These are phyloP conservation scores for Conus betulinus DNA, from an alignment of 1,140 invertebrate genomes.

Conservation along the genomic window DNA sequence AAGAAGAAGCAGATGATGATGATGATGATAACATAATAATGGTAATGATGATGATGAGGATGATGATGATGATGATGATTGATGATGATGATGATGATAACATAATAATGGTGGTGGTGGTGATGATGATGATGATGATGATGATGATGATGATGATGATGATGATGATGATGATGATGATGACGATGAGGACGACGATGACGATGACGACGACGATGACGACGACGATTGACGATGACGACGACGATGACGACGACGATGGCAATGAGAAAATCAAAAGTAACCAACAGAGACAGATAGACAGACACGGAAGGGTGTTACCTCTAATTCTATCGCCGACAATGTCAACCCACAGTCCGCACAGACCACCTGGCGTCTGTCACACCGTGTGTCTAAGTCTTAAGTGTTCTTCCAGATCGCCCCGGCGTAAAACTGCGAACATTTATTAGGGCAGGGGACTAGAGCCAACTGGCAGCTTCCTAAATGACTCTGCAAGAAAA, in stretches of 20 bases:
- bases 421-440: slow-evolving; percentile 65
- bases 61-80: too few relatives aligned
- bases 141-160: too few relatives aligned
- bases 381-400: slow-evolving; percentile 62
- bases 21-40: too few relatives aligned
- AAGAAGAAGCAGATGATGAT: too few relatives aligned
- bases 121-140: too few relatives aligned
- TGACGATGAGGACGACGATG: too few relatives aligned
- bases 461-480: slow-evolving; percentile 59
- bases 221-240: not conserved
- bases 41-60: too few relatives aligned
- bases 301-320: slow-evolving; percentile 18
- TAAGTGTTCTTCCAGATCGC: slow-evolving; percentile 70
- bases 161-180: too few relatives aligned
- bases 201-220: too few relatives aligned
- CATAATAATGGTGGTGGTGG: too few relatives aligned
- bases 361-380: slow-evolving; percentile 63
- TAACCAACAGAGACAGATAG: not conserved
- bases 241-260: not conserved
- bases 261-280: not conserved
- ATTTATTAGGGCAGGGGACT: slow-evolving; percentile 72
- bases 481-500: slow-evolving; percentile 62
- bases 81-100: too few relatives aligned
- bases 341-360: slow-evolving; percentile 54
- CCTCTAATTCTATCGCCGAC: slow-evolving; percentile 54